Conservation (phyloP, 2,113 vertebrate species). For the Atrichornis clamosus region DNA sequence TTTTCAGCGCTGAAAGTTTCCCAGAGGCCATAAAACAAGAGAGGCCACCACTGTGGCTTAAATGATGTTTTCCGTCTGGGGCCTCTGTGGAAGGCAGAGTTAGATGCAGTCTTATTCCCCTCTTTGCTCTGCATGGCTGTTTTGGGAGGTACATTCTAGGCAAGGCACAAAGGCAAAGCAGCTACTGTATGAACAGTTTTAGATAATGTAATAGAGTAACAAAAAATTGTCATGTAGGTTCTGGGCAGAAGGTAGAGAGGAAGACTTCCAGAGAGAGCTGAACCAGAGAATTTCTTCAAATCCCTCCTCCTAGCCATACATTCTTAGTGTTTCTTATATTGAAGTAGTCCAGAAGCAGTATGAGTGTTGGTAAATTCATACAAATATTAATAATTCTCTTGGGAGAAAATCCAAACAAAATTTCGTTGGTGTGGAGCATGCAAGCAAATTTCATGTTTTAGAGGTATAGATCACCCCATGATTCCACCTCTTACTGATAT, state of each 20-base stretch:
- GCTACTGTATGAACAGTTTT: neutral
- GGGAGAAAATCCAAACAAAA: neutral
- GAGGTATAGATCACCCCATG: neutral
- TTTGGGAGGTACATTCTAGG: neutral
- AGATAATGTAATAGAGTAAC: neutral
- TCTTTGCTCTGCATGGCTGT: neutral
- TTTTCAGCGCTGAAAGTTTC: neutral
- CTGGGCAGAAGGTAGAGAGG: neutral
- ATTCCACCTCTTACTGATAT: neutral
- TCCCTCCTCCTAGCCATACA: neutral
- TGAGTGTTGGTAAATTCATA: neutral
- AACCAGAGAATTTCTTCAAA: neutral
- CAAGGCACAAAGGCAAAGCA: neutral
- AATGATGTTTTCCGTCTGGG: neutral
- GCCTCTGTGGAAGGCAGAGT: neutral
- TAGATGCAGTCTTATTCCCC: neutral
- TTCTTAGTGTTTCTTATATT: neutral
- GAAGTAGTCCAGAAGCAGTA: neutral
- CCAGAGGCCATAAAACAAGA: neutral
- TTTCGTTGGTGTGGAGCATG: neutral
- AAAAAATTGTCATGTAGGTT: neutral
- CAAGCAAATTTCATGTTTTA: neutral
- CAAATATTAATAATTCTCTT: neutral
- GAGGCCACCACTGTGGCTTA: neutral
- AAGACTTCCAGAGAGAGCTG: neutral